Base-by-base conservation (phyloP, 2,888 invertebrate species). In the Nectonema munidae region DNA sequence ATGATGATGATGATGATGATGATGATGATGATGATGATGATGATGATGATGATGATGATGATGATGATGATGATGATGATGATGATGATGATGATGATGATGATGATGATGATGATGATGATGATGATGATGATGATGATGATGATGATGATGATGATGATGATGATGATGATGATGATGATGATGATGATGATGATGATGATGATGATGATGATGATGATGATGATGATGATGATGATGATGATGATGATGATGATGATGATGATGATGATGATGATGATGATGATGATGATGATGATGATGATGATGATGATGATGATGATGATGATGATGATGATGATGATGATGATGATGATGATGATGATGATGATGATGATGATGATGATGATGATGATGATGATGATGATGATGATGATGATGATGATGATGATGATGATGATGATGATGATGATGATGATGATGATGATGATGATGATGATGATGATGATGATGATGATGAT, bases 1-100 rank as follows among this genome's bases (percentile, higher is more conserved):
- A 36, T 30, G 36, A 36, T 30, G 36, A 36, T 30, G 36, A 36
- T 30, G 36, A 36, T 30, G 36, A 36, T 30, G 36, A 36, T 30
- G 36, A 36, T 30, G 36, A 36, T 30, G 36, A 36, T 30, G 36
- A 36, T 30, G 36, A 36, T 30, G 36, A 36, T 30, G 36, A 36
- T 30, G 36, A 36, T 30, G 36, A 36, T 30, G 36, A 36, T 30
- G 36, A 36, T 30, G 36, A 36, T 30, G 36, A 36, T 30, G 36
- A 28, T 30, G 36, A 36, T 30, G 29, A 36, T 30, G 36, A 36
- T 30, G 32, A 21, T 9, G 36, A 36, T 30, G 36, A 36, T 30
- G 36, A 36, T 30, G 36, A 36, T 30, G 36, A 36, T 30, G 36
- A 36, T 30, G 36, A 36, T 30, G 36, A 36, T 30, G 36, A 36